Conservation (phyloP, 2,888 invertebrate genomes). For the Scaptomyza polygonia region DNA sequence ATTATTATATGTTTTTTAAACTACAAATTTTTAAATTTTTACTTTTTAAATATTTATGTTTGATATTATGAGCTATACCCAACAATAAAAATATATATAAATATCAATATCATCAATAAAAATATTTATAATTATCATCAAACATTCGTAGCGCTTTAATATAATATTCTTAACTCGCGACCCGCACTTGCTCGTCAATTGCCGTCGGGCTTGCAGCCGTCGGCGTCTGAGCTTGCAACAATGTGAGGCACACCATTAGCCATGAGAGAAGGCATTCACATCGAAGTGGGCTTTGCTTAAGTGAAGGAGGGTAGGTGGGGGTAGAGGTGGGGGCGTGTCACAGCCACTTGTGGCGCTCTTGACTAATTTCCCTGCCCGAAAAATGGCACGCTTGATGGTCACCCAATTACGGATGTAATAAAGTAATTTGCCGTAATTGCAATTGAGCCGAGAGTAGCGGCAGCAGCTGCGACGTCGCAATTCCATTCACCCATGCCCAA, state of each 20-base stretch:
- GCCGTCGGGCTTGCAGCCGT: conserved; percentile 54
- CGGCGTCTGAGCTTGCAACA: conserved; percentile 38
- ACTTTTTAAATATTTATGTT: too few species aligned
- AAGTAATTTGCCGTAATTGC: conserved; percentile 84
- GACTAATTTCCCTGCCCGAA: conserved; percentile 70
- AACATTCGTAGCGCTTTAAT: too few species aligned
- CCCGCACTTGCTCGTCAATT: conserved; percentile 14
- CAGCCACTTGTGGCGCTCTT: conserved; percentile 76
- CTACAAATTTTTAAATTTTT: too few species aligned
- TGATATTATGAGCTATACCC: too few species aligned
- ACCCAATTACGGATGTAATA: conserved; percentile 84
- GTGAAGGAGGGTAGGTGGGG: neutral
- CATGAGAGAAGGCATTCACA: conserved; percentile 14
- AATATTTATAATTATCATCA: too few species aligned
- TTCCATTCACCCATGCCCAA: neutral
- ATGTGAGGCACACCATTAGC: conserved; percentile 23
- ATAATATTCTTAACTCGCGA: too few species aligned
- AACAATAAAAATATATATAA: too few species aligned
- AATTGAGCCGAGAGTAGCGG: conserved; percentile 80
- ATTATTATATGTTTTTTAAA: too few species aligned
- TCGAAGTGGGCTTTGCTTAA: conserved; percentile 9
- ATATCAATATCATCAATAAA: too few species aligned
- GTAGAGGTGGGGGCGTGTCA: neutral
- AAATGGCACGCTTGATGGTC: conserved; percentile 82
- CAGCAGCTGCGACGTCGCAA: conserved; percentile 49